phyloP scores from a whole-genome alignment of 1,140 invertebrate species.

The Catajapyx aquilonaris region DNA sequence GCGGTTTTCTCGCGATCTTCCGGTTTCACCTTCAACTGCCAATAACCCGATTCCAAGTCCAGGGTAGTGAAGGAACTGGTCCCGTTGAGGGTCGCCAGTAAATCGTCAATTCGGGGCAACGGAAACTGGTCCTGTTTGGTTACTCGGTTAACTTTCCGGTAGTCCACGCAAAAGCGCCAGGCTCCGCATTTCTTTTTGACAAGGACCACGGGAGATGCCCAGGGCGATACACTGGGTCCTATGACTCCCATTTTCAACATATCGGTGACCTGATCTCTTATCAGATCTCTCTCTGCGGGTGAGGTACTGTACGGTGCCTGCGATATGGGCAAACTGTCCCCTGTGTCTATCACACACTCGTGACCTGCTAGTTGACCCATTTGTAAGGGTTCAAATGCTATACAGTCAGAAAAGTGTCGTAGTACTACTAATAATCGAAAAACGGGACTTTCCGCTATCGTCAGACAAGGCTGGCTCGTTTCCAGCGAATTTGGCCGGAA shows the following conservation, averaged over 20 bases:
- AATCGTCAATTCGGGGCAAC: slow-evolving; percentile 20
- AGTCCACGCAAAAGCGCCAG: too few relatives aligned
- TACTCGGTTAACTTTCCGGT: too few relatives aligned
- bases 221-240: slow-evolving; percentile 11
- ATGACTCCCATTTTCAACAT: slow-evolving; percentile 9
- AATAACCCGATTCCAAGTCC: slow-evolving; percentile 19
- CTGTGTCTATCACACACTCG: slow-evolving; percentile 8
- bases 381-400: too few relatives aligned
- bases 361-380: too few relatives aligned
- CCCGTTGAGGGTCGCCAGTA: slow-evolving; percentile 15
- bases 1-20: slow-evolving; percentile 16
- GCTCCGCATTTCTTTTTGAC: too few relatives aligned
- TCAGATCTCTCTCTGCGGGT: too few relatives aligned
- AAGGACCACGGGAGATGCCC: slow-evolving; percentile 13
- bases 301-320: slow-evolving; percentile 4
- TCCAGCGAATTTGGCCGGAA: too few relatives aligned
- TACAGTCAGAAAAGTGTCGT: too few relatives aligned
- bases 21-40: slow-evolving; percentile 17
- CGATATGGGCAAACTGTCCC: slow-evolving; percentile 5
- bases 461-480: too few relatives aligned
- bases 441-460: too few relatives aligned
- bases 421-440: too few relatives aligned
- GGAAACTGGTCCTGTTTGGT: slow-evolving; percentile 21
- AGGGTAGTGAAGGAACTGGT: slow-evolving; percentile 16
- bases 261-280: slow-evolving; percentile 8